Evolutionary conservation across 2,797 vertebrate species (phyloP), one percentile per base, ranked within the genome.

Genomic region (Ambastaia sidthimunki): DNA sequence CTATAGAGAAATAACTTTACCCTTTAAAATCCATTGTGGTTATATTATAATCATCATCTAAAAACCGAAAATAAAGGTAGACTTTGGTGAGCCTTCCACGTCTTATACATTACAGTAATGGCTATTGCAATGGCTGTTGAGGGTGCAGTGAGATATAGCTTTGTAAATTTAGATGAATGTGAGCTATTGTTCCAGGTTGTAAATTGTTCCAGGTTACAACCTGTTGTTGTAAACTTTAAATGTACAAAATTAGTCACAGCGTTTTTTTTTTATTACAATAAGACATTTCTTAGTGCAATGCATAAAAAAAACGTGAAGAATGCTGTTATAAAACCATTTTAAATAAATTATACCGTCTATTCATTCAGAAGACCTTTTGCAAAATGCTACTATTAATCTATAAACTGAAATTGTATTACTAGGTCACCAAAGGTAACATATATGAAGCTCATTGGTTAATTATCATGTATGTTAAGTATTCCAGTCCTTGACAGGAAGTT

Each of bases 401-500:
- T 7, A 55, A 55, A 19, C 2, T 13, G 7, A 41, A 41, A 41
- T 25, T 54, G 5, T 66, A 25, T 54, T 62, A 23, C n/a, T 55
- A 4, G 5, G 18, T 69, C 23, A 16, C 16, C 65, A 21, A 6
- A 57, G n/a, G 41, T 50, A 60, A 60, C 0, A 1, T 28, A 34
- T 11, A 34, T 6, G 15, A 15, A 11, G 9, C 41, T 69, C 1
- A 28, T 18, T 10, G 50, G 47, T 77, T 57, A 12, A 48, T 34
- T 3, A 0, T 9, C 25, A 23, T 28, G 15, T 28, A 60, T 4
- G 11, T 68, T 18, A 59, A 47, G 54, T 60, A 50, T 70, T 78
- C 25, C 48, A 70, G 41, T 25, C 41, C 44, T 70, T 62, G 15
- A 78, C n/a, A 6, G 18, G 25, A 50, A 60, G 41, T 31, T 77